Conservation (phyloP, 2,888 invertebrate genomes). For the Sinotaia quadrata region DNA sequence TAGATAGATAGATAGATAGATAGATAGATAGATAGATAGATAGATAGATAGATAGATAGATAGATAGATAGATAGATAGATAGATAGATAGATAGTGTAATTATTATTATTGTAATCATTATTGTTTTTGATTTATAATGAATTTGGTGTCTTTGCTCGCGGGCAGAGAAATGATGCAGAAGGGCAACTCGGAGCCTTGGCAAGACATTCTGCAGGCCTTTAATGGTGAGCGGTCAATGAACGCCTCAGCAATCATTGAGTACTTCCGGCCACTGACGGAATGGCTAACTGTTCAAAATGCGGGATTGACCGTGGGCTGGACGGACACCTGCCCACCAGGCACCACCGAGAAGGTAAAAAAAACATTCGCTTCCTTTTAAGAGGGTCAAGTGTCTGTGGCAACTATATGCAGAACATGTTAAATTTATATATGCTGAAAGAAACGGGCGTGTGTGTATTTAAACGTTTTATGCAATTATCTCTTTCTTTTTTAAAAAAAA, state of each 20-base stretch:
- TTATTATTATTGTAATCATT: background rate
- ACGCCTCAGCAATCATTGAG: slow-evolving; percentile 83
- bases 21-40: no score
- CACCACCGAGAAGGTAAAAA: slow-evolving; percentile 15
- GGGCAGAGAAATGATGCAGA: slow-evolving; percentile 65
- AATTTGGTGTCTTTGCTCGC: background rate
- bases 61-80: no score
- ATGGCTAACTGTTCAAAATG: slow-evolving; percentile 76
- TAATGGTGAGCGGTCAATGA: slow-evolving; percentile 79
- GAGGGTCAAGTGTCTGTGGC: no score
- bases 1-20: no score
- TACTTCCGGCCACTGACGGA: slow-evolving; percentile 85
- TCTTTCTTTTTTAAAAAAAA: no score
- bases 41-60: no score
- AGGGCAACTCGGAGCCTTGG: slow-evolving; percentile 74
- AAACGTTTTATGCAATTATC: no score
- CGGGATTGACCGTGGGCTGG: slow-evolving; percentile 11
- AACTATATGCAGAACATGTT: no score
- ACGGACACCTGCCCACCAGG: slow-evolving; percentile 14
- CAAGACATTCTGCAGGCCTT: slow-evolving; percentile 84
- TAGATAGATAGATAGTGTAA: background rate
- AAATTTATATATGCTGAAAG: no score
- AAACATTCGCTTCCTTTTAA: no score
- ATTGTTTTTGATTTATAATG: background rate
- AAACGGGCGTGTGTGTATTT: no score